Percentiles rank a stretch among this genome's conserved stretches.
These are phyloP conservation scores for Gila orcuttii DNA, from an alignment of 2,113 vertebrate species.

Conservation along the genomic window DNA sequence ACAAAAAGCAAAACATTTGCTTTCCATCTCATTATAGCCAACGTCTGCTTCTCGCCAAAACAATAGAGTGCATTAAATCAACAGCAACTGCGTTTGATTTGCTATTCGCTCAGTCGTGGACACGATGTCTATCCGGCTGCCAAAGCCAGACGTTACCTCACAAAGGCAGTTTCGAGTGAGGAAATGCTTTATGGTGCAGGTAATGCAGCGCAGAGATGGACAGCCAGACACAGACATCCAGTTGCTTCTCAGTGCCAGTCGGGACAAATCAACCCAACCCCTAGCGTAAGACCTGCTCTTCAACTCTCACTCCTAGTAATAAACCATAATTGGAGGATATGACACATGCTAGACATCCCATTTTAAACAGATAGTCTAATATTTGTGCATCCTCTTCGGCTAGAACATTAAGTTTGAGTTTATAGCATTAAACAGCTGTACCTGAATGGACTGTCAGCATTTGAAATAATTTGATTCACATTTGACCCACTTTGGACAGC, in stretches of 20 bases:
- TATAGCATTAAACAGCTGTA: constrained; percentile 35
- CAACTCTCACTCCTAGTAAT: not conserved
- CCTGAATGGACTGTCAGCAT: constrained; percentile 33
- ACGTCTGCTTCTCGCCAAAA: not conserved
- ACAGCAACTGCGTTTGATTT: constrained; percentile 52
- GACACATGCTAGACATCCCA: constrained; percentile 14
- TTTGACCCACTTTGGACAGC: constrained; percentile 57
- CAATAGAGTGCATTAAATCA: constrained; percentile 12
- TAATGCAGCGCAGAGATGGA: constrained; percentile 62
- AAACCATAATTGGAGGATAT: constrained; percentile 14
- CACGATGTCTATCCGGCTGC: constrained; percentile 56
- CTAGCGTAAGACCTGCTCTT: constrained; percentile 17
- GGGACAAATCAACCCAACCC: constrained; percentile 46
- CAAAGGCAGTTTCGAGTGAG: constrained; percentile 66
- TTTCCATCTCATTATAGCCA: constrained; percentile 14
- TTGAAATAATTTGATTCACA: constrained; percentile 53
- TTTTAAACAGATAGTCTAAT: not conserved
- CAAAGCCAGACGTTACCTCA: constrained; percentile 74
- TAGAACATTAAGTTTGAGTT: not conserved
- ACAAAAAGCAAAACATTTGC: constrained; percentile 23
- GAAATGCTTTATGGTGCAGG: constrained; percentile 73
- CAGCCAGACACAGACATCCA: constrained; percentile 43
- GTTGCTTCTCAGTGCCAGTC: constrained; percentile 41
- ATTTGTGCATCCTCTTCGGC: constrained; percentile 1
- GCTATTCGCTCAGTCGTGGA: constrained; percentile 52